Conservation (phyloP, 2,113 vertebrate genomes). For the Lophura nycthemera region DNA sequence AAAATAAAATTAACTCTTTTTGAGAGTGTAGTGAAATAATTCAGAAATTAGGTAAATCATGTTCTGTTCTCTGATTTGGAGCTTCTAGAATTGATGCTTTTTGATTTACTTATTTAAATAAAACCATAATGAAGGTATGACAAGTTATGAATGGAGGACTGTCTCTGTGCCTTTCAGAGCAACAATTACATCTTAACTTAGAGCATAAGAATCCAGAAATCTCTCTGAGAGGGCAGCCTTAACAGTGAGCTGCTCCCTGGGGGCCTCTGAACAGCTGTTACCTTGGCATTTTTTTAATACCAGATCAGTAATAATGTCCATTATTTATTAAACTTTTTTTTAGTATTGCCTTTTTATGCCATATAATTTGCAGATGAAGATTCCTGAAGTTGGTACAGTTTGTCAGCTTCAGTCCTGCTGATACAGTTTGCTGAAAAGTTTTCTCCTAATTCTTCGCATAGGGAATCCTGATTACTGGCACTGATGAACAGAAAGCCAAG, state of each 20-base stretch:
- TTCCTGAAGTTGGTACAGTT: background rate
- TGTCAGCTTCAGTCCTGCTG: background rate
- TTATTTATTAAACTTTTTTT: background rate
- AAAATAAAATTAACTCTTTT: background rate
- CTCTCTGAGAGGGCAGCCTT: background rate
- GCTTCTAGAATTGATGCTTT: background rate
- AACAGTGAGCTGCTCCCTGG: accelerated
- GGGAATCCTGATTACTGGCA: constrained; percentile 94
- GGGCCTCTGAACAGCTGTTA: background rate
- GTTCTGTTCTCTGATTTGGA: background rate
- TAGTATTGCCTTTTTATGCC: background rate
- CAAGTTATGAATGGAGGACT: background rate
- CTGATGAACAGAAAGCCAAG: constrained; percentile 91
- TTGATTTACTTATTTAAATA: background rate
- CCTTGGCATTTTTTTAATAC: background rate
- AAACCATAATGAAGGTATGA: background rate
- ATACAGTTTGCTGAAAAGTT: background rate
- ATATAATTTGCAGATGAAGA: background rate
- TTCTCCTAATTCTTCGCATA: constrained; percentile 51
- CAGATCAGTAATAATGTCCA: background rate
- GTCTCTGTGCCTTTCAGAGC: background rate
- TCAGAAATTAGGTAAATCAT: background rate
- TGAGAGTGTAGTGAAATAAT: background rate
- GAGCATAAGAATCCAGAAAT: accelerated
- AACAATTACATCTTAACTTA: background rate